Percentiles rank a stretch among this genome's conserved stretches.
Evolutionary conservation across 2,888 invertebrate species (phyloP).

Genomic region (Altica lythri): DNA sequence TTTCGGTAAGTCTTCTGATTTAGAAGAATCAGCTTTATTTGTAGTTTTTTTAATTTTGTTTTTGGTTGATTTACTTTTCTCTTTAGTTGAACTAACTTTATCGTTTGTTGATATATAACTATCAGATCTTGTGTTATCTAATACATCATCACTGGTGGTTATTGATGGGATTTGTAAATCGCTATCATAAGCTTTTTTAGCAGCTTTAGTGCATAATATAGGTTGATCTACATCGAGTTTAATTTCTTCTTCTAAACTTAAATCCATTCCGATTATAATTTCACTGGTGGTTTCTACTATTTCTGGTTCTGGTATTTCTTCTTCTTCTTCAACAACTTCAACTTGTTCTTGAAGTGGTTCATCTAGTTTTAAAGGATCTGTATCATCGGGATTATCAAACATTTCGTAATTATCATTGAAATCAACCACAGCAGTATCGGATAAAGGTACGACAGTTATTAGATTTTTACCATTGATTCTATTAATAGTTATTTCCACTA

Average conservation of each 20-base stretch:
- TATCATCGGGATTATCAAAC: conserved; percentile 20
- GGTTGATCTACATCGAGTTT: conserved; percentile 36
- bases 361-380: conserved; percentile 24
- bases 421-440: conserved; percentile 44
- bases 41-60: conserved; percentile 18
- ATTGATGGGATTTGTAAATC: conserved; percentile 42
- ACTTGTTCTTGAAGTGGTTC: conserved; percentile 14
- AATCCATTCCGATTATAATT: conserved; percentile 43
- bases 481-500: conserved; percentile 47
- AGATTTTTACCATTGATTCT: conserved; percentile 46
- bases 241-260: conserved; percentile 41
- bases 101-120: conserved; percentile 25
- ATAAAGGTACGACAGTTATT: conserved; percentile 46
- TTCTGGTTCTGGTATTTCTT: conserved; percentile 24
- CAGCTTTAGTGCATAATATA: conserved; percentile 44
- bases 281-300: conserved; percentile 37
- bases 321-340: conserved; percentile 16
- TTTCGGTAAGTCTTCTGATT: conserved; percentile 17
- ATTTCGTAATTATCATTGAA: conserved; percentile 45
- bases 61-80: conserved; percentile 16
- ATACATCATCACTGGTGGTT: conserved; percentile 40
- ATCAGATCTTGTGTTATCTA: conserved; percentile 23
- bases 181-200: conserved; percentile 46
- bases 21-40: conserved; percentile 21
- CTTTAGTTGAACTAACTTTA: conserved; percentile 35